Base-by-base conservation (phyloP, 2,113 vertebrate species). In the Coryphaenoides rupestris region DNA sequence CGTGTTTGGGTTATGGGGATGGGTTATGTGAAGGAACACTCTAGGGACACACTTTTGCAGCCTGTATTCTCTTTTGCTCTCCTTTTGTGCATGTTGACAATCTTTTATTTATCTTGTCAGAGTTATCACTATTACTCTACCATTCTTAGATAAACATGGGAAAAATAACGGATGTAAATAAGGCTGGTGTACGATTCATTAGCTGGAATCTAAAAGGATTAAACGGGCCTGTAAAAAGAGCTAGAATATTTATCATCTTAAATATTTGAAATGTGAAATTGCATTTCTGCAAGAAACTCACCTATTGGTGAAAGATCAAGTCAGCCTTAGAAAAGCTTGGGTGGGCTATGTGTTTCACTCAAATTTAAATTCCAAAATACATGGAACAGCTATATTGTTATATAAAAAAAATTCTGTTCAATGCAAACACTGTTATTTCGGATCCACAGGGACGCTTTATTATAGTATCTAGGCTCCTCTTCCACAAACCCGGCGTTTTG, bases 251-350 rank as follows among this genome's bases (percentile, higher is more conserved):
- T 10, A 26, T 24, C 60, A 52, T 17, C 61, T 53, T n/a, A 49
- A 63, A 26, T 45, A 52, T 33, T 63, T 45, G 10, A 33, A 69
- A 58, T 19, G 10, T 63, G 45, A 69, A 46, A 63, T 58, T 21
- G 24, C 26, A 26, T 49, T 63, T 69, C 46, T 58, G 5, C 55
- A 63, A 52, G 46, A 63, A 50, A 63, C 55, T 22, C n/a, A 63
- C n/a, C 19, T 26, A 5, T 16, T 56, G 55, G 24, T 19, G 4
- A 22, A 40, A 1, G 63, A 65, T 56, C 63, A 65, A 33, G 1
- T 52, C 23, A 59, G 65, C 26, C 45, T 59, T 17, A 50, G 46
- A 50, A 66, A 65, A 59, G 23, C 46, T 5, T 50, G 49, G 55
- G 56, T 58, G 22, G 64, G 64, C 0, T 45, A 52, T n/a, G 21